A percentile compares a stretch with the other conserved stretches of the same genome.
Conservation (phyloP, 2,113 vertebrate species). For the Cheirogaleus medius region DNA sequence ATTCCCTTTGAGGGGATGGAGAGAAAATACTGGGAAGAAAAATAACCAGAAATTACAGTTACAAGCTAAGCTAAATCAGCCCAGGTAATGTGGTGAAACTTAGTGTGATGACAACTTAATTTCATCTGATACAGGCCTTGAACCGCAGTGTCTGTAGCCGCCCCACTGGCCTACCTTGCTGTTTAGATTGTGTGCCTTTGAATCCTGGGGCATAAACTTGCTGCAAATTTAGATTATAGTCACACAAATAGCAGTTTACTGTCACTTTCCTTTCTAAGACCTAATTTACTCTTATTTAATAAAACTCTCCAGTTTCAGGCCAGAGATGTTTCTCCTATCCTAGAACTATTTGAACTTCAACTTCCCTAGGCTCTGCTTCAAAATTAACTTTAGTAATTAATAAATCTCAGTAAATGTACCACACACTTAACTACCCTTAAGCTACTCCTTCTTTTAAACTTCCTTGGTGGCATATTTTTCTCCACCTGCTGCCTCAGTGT, state of each 20-base stretch:
- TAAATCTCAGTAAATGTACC: neutral
- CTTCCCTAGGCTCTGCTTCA: neutral
- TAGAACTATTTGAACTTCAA: neutral
- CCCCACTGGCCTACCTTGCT: neutral
- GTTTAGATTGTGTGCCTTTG: neutral
- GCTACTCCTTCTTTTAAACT: neutral
- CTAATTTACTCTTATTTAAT: neutral
- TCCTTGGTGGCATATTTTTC: neutral
- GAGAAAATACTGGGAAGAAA: neutral
- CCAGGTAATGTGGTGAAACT: neutral
- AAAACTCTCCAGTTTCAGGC: neutral
- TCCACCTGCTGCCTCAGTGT: neutral
- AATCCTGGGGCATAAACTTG: neutral
- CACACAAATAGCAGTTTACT: neutral
- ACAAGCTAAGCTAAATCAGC: neutral
- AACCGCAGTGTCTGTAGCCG: neutral
- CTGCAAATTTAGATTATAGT: neutral
- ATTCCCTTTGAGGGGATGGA: neutral
- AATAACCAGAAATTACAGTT: neutral
- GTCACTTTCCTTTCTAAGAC: neutral
- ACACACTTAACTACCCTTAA: neutral
- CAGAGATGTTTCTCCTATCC: neutral
- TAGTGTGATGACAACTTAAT: neutral
- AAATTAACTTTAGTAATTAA: constrained; percentile 5
- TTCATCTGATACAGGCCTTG: neutral